These are phyloP conservation scores for Xerus inauris DNA, from an alignment of 2,113 vertebrate genomes.

Conservation along the genomic window DNA sequence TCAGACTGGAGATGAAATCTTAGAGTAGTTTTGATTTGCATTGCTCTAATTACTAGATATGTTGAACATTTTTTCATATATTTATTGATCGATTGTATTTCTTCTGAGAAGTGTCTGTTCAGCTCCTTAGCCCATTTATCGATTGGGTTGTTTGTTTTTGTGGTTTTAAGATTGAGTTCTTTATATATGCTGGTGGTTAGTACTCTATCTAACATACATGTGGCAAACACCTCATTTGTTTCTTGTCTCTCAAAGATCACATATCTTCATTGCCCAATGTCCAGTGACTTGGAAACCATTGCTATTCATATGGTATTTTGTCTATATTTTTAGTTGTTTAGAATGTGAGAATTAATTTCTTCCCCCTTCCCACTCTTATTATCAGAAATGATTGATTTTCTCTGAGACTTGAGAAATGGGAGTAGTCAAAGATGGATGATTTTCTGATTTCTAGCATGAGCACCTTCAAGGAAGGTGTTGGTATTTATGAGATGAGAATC, in stretches of 20 bases:
- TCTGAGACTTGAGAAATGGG: conserved; percentile 4
- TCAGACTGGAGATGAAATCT: too few relatives aligned
- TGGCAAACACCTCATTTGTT: neutral
- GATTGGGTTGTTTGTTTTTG: too few relatives aligned
- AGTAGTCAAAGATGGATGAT: neutral
- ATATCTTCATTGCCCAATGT: neutral
- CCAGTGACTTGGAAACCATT: neutral
- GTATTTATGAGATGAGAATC: neutral
- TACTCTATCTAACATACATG: too few relatives aligned
- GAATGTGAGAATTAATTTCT: neutral
- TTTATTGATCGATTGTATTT: too few relatives aligned
- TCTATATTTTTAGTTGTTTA: conserved; percentile 38
- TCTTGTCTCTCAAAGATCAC: neutral
- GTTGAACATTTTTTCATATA: too few relatives aligned
- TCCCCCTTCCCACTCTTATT: neutral
- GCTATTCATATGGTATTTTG: neutral
- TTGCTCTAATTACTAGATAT: too few relatives aligned
- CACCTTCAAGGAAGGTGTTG: neutral
- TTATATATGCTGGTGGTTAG: too few relatives aligned
- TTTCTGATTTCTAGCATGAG: neutral
- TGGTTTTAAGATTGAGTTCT: too few relatives aligned
- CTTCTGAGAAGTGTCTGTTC: too few relatives aligned
- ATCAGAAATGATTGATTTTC: conserved; percentile 41
- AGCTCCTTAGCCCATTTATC: too few relatives aligned
- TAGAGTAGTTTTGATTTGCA: too few relatives aligned